A percentile compares a stretch with the other conserved stretches of the same genome.
These are phyloP conservation scores for Pelecanus crispus DNA, from an alignment of 2,113 vertebrate genomes.

Conservation along the genomic window DNA sequence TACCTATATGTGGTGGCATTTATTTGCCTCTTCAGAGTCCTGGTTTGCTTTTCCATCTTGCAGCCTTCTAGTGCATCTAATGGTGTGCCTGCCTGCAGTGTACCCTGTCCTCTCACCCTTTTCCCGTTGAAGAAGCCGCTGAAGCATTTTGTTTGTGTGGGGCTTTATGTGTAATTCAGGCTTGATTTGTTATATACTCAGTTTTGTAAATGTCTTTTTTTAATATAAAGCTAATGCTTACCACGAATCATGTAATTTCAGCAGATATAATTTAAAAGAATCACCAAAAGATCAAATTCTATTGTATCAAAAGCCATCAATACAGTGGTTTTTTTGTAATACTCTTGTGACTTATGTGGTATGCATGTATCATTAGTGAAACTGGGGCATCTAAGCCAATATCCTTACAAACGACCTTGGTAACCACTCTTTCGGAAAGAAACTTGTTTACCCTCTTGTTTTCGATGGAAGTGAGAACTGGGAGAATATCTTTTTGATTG, in stretches of 20 bases:
- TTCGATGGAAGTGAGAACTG: neutral
- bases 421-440: neutral
- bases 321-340: neutral
- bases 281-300: neutral
- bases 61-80: neutral
- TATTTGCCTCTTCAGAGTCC: neutral
- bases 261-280: neutral
- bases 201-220: neutral
- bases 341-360: neutral
- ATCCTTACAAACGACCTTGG: neutral
- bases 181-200: neutral
- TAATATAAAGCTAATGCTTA: neutral
- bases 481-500: neutral
- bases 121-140: neutral
- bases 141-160: neutral
- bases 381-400: neutral
- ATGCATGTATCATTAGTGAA: neutral
- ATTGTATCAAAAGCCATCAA: neutral
- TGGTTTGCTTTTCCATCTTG: neutral
- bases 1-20: neutral
- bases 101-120: neutral
- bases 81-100: fast-evolving
- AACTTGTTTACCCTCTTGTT: neutral
- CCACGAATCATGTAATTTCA: neutral
- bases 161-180: neutral